phyloP scores from a whole-genome alignment of 2,888 invertebrate species.

The Calameuta idolon region DNA sequence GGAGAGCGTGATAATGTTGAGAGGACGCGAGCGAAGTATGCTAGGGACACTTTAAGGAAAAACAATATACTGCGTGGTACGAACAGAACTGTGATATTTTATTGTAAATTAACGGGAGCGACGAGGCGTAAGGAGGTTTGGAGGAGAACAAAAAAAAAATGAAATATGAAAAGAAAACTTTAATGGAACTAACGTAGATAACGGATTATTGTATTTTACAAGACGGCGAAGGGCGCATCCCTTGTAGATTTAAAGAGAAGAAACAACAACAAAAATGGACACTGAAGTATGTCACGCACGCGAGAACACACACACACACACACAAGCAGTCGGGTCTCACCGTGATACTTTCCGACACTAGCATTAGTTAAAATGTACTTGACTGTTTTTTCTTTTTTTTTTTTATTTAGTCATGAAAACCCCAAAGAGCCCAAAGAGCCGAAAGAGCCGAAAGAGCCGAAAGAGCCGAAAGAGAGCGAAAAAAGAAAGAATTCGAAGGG shows the following conservation, averaged over 20 bases:
- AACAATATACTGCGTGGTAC: conserved; percentile 63
- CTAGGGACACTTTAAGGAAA: conserved; percentile 43
- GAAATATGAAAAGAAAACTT: conserved; percentile 27
- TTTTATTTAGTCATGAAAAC: too few species aligned
- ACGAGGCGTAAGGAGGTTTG: too few species aligned
- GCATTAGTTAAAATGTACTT: too few species aligned
- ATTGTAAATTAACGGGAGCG: conserved; percentile 57
- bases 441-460: too few species aligned
- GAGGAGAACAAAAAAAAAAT: conserved; percentile 32
- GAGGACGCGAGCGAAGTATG: conserved; percentile 16
- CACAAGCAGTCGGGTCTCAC: too few species aligned
- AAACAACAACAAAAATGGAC: conserved; percentile 28
- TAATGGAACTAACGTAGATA: conserved; percentile 40
- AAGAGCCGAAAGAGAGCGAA: background rate
- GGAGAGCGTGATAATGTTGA: background rate
- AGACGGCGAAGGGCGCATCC: conserved; percentile 9
- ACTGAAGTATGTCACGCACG: too few species aligned
- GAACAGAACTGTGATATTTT: conserved; percentile 68
- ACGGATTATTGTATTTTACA: conserved; percentile 24
- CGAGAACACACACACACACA: too few species aligned
- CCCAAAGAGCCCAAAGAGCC: too few species aligned
- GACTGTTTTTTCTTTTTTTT: too few species aligned
- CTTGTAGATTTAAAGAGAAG: conserved; percentile 30
- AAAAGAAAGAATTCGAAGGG: conserved; percentile 2
- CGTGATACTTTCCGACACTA: too few species aligned